phyloP scores from a whole-genome alignment of 2,888 invertebrate species.

The Thera obeliscata region DNA sequence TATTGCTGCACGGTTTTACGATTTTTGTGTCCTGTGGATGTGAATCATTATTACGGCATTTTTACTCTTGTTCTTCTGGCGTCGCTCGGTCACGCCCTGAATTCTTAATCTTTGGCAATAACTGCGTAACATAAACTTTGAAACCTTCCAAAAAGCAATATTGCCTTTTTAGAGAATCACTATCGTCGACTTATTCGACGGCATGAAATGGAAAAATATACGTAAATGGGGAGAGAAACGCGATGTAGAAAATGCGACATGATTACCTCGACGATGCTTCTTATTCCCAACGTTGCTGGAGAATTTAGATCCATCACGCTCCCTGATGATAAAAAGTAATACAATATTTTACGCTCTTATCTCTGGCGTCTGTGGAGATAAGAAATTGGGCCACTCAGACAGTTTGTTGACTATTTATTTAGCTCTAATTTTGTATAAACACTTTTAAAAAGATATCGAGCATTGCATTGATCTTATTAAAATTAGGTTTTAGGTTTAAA shows the following conservation, averaged over 20 bases:
- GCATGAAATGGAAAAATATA: constrained; percentile 14
- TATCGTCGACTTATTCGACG: constrained; percentile 1
- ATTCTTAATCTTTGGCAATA: constrained; percentile 26
- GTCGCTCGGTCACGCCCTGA: constrained; percentile 26
- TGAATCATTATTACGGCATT: constrained; percentile 41
- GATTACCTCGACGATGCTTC: constrained; percentile 33
- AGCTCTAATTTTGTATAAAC: not conserved
- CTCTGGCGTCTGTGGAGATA: constrained; percentile 25
- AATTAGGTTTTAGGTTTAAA: too few relatives aligned
- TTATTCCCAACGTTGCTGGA: constrained; percentile 29
- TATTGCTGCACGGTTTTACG: constrained; percentile 29
- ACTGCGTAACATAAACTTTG: constrained; percentile 20
- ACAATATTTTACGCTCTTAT: constrained; percentile 31
- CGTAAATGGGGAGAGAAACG: constrained; percentile 19
- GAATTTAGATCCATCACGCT: constrained; percentile 40
- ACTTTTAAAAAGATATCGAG: not conserved
- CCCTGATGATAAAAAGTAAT: constrained; percentile 32
- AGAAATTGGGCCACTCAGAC: constrained; percentile 29
- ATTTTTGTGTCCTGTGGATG: constrained; percentile 33
- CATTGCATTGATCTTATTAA: not conserved
- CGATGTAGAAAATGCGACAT: constrained; percentile 29
- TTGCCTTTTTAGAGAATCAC: constrained; percentile 11
- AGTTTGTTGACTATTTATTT: not conserved
- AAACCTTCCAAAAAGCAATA: constrained; percentile 10
- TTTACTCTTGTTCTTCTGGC: constrained; percentile 31